Conservation (phyloP, 2,113 vertebrate genomes). For the Oryzias melastigma region DNA sequence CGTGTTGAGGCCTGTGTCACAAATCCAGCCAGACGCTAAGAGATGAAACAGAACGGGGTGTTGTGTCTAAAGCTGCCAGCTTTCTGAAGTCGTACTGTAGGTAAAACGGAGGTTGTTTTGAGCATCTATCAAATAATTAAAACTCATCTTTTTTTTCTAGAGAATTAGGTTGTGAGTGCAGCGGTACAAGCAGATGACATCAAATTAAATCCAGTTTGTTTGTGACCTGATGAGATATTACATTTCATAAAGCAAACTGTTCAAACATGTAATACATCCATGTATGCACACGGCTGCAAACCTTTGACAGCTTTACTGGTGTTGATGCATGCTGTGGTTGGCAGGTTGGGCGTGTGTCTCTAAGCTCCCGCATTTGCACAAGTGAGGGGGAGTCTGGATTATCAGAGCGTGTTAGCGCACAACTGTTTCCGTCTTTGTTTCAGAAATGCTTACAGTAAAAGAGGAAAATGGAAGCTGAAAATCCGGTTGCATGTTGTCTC, state of each 20-base stretch:
- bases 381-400: slow-evolving; percentile 41
- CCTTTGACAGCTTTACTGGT: background rate
- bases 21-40: slow-evolving; percentile 25
- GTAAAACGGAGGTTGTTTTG: slow-evolving; percentile 26
- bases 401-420: slow-evolving; percentile 51
- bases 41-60: slow-evolving; percentile 16
- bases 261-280: background rate
- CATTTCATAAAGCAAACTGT: background rate
- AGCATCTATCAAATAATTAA: slow-evolving; percentile 41
- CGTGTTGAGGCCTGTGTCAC: slow-evolving; percentile 32
- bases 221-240: slow-evolving; percentile 7
- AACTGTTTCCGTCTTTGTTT: slow-evolving; percentile 66
- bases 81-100: background rate
- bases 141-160: slow-evolving; percentile 7
- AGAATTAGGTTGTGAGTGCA: slow-evolving; percentile 20
- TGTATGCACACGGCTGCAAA: background rate
- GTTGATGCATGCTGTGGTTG: slow-evolving; percentile 11
- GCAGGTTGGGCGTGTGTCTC: slow-evolving; percentile 14
- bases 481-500: slow-evolving; percentile 47
- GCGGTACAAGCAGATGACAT: slow-evolving; percentile 26
- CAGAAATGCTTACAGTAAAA: slow-evolving; percentile 67
- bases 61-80: too few species aligned
- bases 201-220: slow-evolving; percentile 32
- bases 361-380: slow-evolving; percentile 18
- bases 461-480: slow-evolving; percentile 55